phyloP scores from a whole-genome alignment of 2,888 invertebrate genomes.

The Venusia cambrica region DNA sequence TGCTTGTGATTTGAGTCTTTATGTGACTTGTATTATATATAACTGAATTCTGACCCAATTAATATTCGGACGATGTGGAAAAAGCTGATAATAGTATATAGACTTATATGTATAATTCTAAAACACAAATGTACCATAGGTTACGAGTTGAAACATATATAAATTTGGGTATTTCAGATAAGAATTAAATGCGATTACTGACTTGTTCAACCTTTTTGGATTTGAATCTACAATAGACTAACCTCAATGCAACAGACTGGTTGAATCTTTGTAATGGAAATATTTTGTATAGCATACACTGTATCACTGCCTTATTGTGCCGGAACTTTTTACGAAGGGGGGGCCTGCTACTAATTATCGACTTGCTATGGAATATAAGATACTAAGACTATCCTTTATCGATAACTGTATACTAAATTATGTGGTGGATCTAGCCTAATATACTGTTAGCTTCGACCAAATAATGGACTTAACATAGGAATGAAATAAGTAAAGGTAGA shows the following conservation, averaged over 20 bases:
- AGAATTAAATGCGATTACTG: slow-evolving; percentile 67
- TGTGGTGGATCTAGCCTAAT: slow-evolving; percentile 1
- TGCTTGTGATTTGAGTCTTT: slow-evolving; percentile 45
- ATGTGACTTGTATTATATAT: slow-evolving; percentile 25
- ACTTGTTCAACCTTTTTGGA: slow-evolving; percentile 78
- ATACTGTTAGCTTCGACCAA: slow-evolving; percentile 6
- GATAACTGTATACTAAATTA: slow-evolving; percentile 8
- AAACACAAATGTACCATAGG: slow-evolving; percentile 77
- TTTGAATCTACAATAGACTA: slow-evolving; percentile 79
- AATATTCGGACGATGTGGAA: slow-evolving; percentile 70
- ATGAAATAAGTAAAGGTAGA: background rate
- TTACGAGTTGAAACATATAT: slow-evolving; percentile 76
- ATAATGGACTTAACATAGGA: slow-evolving; percentile 8
- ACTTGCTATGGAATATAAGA: slow-evolving; percentile 33
- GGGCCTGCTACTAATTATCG: slow-evolving; percentile 43
- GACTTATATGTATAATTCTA: slow-evolving; percentile 69
- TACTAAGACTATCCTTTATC: slow-evolving; percentile 10
- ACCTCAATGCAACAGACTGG: slow-evolving; percentile 79
- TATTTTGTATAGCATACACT: slow-evolving; percentile 79
- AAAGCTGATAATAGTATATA: slow-evolving; percentile 68
- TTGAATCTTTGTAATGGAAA: slow-evolving; percentile 71
- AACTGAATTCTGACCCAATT: slow-evolving; percentile 66
- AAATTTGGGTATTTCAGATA: slow-evolving; percentile 67
- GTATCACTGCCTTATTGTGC: slow-evolving; percentile 80
- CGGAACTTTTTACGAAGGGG: slow-evolving; percentile 61